Evolutionary conservation across 2,888 invertebrate species (phyloP), one percentile per base, ranked within the genome.

Genomic region (Andrena bucephala): DNA sequence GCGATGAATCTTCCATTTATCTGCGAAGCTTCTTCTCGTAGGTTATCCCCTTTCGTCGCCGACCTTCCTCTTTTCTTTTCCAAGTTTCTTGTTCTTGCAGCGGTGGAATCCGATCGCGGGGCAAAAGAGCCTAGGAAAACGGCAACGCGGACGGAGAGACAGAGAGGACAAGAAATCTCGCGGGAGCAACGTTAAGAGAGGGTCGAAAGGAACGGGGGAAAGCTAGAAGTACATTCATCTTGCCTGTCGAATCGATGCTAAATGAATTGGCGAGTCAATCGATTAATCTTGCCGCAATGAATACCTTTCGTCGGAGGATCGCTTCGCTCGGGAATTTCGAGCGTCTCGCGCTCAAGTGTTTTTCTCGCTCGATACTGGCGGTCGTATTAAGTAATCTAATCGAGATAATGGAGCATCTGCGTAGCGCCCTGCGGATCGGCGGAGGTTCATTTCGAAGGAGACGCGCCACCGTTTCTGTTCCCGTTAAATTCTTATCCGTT

Each of bases 181-280:
- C 20, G 31, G 52, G 42, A 42, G 33, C 54, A 5, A 42, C 31
- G n/a, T n/a, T 6, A 1, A 13, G 50, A 57, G 20, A 71, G 10
- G 20, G n/a, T 52, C 36, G 59, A 60, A 50, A 33, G 10, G 16
- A 7, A 36, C 16, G 16, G 1, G 1, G 52, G 27, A 36, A 27
- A 42, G 10, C 24, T 29, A 60, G 57, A 36, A 57, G 73, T 71
- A 50, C 80, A 79, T 83, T 70, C 70, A 78, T 89, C 89, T 85
- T 88, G 62, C 73, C 84, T 71, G 85, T 87, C 89, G 87, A 85
- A 83, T 77, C 69, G 54, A 33, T 42, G 76, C 80, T 79, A 81
- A 88, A 88, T 83, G 88, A 89, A 89, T 87, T 85, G 84, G 36
- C 73, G 57, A 42, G 74, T 70, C 71, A 72, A 85, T 80, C 88